Percentiles rank a stretch among this genome's conserved stretches.
These are phyloP conservation scores for Nematopogon swammerdamellus DNA, from an alignment of 2,888 invertebrate species.

Conservation along the genomic window DNA sequence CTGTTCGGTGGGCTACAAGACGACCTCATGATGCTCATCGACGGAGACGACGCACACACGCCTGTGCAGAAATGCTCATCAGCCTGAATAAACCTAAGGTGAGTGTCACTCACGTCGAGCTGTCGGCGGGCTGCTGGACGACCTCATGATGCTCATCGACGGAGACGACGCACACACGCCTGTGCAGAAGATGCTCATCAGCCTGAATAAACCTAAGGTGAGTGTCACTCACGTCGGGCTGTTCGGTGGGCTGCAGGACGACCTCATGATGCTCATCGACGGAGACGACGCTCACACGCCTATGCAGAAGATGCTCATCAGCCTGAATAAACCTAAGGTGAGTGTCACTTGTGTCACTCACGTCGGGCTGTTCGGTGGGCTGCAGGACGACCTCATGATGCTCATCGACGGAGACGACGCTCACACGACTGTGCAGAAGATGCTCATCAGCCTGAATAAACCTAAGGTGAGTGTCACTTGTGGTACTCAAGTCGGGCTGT, in stretches of 20 bases:
- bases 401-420: conserved; percentile 84
- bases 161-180: no score
- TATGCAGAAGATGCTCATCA: no score
- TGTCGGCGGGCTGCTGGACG: no score
- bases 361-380: conserved; percentile 95
- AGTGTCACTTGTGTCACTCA: no score
- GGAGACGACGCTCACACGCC: conserved; percentile 76
- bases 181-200: no score
- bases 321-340: no score
- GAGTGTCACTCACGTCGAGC: no score
- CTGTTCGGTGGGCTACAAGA: conserved; percentile 96
- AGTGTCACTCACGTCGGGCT: no score
- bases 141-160: no score
- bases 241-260: conserved; percentile 94
- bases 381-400: conserved; percentile 96
- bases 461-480: no score
- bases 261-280: conserved; percentile 94
- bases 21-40: conserved; percentile 95
- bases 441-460: conserved; percentile 88
- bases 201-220: no score
- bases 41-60: conserved; percentile 71
- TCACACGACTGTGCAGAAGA: conserved; percentile 73
- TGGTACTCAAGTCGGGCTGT: no score
- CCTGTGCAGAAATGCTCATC: conserved; percentile 84
- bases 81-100: conserved; percentile 90